phyloP scores from a whole-genome alignment of 2,888 invertebrate species.

The Thymelicus sylvestris region DNA sequence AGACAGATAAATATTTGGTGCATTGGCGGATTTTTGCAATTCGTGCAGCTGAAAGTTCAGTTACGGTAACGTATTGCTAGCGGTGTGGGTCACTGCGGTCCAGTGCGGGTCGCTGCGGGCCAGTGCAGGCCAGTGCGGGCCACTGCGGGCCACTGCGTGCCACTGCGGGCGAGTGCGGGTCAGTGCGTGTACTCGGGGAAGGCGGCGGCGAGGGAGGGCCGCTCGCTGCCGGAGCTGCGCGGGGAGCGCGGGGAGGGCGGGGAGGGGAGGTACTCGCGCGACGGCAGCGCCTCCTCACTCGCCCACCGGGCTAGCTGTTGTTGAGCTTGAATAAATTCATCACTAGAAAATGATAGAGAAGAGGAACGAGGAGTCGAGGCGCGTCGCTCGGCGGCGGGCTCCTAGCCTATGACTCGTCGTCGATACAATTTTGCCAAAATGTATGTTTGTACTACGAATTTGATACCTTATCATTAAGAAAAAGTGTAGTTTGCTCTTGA shows the following conservation, averaged over 20 bases:
- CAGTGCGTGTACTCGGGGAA: conserved; percentile 64
- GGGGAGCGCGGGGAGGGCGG: conserved; percentile 62
- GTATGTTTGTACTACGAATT: not conserved
- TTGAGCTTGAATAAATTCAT: conserved; percentile 99
- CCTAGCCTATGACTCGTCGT: conserved; percentile 30
- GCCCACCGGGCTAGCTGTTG: conserved; percentile 98
- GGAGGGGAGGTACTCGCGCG: conserved; percentile 77
- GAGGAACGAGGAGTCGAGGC: conserved; percentile 88
- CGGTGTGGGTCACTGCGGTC: not conserved
- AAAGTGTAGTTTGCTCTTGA: not conserved
- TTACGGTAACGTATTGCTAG: not conserved
- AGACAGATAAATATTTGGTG: not conserved
- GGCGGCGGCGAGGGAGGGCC: conserved; percentile 58
- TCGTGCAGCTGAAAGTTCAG: not conserved
- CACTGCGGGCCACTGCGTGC: conserved; percentile 67
- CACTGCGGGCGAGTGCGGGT: conserved; percentile 76
- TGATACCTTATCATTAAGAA: not conserved
- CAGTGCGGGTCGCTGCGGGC: conserved; percentile 48
- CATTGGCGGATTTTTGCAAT: conserved; percentile 6
- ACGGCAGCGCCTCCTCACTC: conserved; percentile 92
- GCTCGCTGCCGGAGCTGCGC: conserved; percentile 73
- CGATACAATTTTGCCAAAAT: not conserved
- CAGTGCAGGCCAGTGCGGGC: conserved; percentile 73
- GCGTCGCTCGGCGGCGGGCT: conserved; percentile 54
- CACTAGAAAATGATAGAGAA: conserved; percentile 96